Conservation (phyloP, 2,113 vertebrate genomes). For the Chloropsis hardwickii region DNA sequence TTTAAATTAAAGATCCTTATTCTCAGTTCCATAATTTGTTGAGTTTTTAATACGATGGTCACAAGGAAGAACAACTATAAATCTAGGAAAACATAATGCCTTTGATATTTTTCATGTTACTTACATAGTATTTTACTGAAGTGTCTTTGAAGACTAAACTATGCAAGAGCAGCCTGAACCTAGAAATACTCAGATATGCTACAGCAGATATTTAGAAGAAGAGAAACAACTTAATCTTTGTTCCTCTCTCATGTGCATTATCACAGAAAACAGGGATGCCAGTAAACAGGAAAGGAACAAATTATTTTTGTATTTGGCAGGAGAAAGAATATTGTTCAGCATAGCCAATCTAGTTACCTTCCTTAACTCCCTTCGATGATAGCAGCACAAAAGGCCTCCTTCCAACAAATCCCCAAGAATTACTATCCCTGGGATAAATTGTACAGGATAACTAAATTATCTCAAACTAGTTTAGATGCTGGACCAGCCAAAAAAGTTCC, state of each 20-base stretch:
- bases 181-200: background rate
- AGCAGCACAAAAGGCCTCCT: background rate
- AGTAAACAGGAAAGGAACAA: background rate
- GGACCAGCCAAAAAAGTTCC: background rate
- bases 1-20: background rate
- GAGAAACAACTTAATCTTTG: background rate
- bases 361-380: background rate
- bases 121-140: background rate
- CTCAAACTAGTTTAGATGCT: background rate
- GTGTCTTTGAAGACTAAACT: background rate
- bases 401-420: background rate
- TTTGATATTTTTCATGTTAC: background rate
- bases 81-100: background rate
- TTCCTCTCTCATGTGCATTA: background rate
- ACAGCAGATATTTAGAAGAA: background rate
- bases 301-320: background rate
- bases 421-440: background rate
- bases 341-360: background rate
- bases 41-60: background rate
- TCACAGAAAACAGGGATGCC: background rate
- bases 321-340: background rate
- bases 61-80: background rate
- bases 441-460: background rate
- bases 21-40: background rate
- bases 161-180: background rate